These are phyloP conservation scores for Mechanitis messenoides DNA, from an alignment of 2,888 invertebrate genomes.

Conservation along the genomic window DNA sequence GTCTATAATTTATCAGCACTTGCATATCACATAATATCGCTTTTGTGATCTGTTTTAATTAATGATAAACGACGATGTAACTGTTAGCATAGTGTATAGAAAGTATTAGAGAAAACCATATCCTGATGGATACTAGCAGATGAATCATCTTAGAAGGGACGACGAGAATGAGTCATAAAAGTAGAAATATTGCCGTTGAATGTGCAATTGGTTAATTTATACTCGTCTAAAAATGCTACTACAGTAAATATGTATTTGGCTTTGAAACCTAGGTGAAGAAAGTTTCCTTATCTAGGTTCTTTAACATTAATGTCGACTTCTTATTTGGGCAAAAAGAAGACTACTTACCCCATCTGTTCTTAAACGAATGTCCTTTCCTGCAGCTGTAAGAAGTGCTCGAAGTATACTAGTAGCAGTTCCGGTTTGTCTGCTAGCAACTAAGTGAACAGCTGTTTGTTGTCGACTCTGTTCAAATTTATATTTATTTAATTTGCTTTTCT, in stretches of 20 bases:
- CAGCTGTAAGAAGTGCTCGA: slow-evolving; percentile 89
- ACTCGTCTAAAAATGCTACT: too few species aligned
- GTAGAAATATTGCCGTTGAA: too few species aligned
- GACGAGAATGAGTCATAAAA: too few species aligned
- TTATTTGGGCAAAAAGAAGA: neutral
- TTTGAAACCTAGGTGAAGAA: too few species aligned
- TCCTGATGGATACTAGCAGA: too few species aligned
- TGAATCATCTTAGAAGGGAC: too few species aligned
- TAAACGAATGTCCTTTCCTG: slow-evolving; percentile 92
- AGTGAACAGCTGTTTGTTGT: slow-evolving; percentile 95
- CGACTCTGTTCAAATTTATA: slow-evolving; percentile 80
- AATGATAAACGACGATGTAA: too few species aligned
- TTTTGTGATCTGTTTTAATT: too few species aligned
- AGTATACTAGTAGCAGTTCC: slow-evolving; percentile 95
- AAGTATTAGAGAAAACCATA: too few species aligned
- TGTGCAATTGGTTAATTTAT: too few species aligned
- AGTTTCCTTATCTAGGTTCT: neutral
- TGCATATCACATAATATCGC: slow-evolving; percentile 13
- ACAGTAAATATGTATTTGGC: too few species aligned
- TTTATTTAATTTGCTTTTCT: neutral
- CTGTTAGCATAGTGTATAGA: too few species aligned
- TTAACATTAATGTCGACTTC: neutral
- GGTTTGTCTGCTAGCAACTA: slow-evolving; percentile 94
- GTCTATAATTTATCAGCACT: slow-evolving; percentile 43
- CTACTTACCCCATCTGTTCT: slow-evolving; percentile 91